Evolutionary conservation across 2,113 vertebrate genomes (phyloP).

Genomic region (Protobothrops mucrosquamatus): DNA sequence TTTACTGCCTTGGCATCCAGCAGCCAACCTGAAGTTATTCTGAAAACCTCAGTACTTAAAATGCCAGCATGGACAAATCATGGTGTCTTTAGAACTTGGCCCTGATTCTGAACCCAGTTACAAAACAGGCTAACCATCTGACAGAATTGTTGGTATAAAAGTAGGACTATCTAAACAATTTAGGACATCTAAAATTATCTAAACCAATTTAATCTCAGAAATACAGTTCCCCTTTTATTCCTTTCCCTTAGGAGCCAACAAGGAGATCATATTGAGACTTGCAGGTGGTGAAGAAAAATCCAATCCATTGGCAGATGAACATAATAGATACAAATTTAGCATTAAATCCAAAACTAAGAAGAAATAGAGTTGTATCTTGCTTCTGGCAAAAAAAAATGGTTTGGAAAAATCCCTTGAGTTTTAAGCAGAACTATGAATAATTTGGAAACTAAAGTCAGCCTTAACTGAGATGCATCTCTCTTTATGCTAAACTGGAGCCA

Average conservation of each 20-base stretch:
- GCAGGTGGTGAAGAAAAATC: not conserved
- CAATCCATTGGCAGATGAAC: not conserved
- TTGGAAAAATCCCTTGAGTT: accelerated
- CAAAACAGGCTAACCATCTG: not conserved
- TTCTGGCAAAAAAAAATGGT: not conserved
- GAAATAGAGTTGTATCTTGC: not conserved
- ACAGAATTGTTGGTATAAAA: not conserved
- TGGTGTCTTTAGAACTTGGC: conserved; percentile 20
- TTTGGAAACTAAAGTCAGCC: not conserved
- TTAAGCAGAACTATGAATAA: not conserved
- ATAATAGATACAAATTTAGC: not conserved
- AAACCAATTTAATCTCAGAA: not conserved
- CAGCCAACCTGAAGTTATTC: conserved; percentile 23
- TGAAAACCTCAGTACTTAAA: conserved; percentile 25
- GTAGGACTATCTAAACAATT: not conserved
- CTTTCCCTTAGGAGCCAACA: not conserved
- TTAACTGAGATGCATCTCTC: not conserved
- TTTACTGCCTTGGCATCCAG: not conserved
- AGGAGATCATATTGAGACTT: not conserved
- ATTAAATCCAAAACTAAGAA: not conserved
- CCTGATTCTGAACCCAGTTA: conserved; percentile 2
- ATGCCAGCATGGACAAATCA: conserved; percentile 34
- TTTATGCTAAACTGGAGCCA: not conserved
- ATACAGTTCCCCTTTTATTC: not conserved
- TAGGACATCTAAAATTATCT: not conserved